Evolutionary conservation across 2,888 invertebrate species (phyloP).

Genomic region (Callimorpha dominula): DNA sequence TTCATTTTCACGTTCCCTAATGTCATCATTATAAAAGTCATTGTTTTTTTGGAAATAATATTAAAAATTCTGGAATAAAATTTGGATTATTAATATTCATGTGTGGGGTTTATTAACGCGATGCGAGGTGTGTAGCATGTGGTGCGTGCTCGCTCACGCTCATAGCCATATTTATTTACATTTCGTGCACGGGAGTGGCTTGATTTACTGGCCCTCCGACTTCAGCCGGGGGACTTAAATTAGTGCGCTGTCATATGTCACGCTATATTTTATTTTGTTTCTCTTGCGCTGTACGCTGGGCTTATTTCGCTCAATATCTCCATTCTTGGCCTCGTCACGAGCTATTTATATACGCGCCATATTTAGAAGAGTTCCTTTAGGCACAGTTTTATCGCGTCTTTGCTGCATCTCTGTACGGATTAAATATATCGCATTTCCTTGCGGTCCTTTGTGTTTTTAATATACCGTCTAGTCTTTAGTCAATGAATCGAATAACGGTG

Average conservation of each 20-base stretch:
- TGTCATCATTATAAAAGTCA: not conserved
- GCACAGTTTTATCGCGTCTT: conserved; percentile 51
- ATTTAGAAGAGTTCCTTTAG: conserved; percentile 70
- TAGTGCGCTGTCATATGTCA: conserved; percentile 81
- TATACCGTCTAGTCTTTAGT: no score
- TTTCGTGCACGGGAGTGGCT: conserved; percentile 78
- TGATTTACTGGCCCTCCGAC: conserved; percentile 78
- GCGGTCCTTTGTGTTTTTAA: not conserved
- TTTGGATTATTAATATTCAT: conserved; percentile 76
- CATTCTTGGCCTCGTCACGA: conserved; percentile 73
- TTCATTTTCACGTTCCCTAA: not conserved
- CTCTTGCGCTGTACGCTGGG: conserved; percentile 60
- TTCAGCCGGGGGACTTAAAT: conserved; percentile 77
- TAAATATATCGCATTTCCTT: conserved; percentile 26
- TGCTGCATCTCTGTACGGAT: conserved; percentile 42
- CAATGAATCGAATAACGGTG: no score
- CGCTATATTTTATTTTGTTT: conserved; percentile 78
- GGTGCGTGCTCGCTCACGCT: conserved; percentile 74
- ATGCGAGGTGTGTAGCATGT: conserved; percentile 71
- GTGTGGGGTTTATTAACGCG: conserved; percentile 69
- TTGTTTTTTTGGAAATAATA: not conserved
- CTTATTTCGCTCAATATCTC: conserved; percentile 75
- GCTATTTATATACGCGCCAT: conserved; percentile 80
- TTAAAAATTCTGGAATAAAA: conserved; percentile 37
- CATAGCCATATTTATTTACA: conserved; percentile 78